Evolutionary conservation across 2,888 invertebrate genomes (phyloP).

Genomic region (Ophion ventricosus): DNA sequence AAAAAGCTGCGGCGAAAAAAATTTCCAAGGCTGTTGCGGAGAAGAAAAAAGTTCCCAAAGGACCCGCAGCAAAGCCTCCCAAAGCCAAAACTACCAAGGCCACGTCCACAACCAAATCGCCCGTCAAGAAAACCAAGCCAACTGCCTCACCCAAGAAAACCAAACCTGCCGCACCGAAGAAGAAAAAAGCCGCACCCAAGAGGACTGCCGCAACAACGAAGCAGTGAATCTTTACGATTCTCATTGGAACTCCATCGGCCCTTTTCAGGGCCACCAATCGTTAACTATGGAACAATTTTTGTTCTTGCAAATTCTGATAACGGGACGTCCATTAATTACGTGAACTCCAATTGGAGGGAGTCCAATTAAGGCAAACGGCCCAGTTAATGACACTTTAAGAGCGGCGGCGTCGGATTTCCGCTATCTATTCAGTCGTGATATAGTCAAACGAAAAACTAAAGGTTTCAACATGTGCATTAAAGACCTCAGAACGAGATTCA

Average conservation of each 20-base stretch:
- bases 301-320: background rate
- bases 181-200: constrained; percentile 42
- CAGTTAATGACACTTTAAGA: too few relatives aligned
- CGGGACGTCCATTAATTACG: too few relatives aligned
- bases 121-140: background rate
- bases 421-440: too few relatives aligned
- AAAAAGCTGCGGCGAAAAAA: constrained; percentile 71
- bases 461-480: too few relatives aligned
- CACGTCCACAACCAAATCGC: constrained; percentile 60
- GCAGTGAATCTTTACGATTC: constrained; percentile 22
- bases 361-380: too few relatives aligned
- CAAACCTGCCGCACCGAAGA: constrained; percentile 39
- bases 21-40: constrained; percentile 28
- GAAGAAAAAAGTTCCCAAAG: constrained; percentile 55
- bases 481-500: too few relatives aligned
- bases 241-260: constrained; percentile 41
- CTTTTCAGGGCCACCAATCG: constrained; percentile 59
- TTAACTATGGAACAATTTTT: constrained; percentile 22
- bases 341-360: too few relatives aligned
- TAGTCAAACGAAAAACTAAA: too few relatives aligned
- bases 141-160: constrained; percentile 73
- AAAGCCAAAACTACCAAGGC: constrained; percentile 62
- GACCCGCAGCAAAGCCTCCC: constrained; percentile 61
- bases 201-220: constrained; percentile 42
- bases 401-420: too few relatives aligned